Evolutionary conservation across 2,888 invertebrate genomes (phyloP).

Genomic region (Anarsia innoxiella): DNA sequence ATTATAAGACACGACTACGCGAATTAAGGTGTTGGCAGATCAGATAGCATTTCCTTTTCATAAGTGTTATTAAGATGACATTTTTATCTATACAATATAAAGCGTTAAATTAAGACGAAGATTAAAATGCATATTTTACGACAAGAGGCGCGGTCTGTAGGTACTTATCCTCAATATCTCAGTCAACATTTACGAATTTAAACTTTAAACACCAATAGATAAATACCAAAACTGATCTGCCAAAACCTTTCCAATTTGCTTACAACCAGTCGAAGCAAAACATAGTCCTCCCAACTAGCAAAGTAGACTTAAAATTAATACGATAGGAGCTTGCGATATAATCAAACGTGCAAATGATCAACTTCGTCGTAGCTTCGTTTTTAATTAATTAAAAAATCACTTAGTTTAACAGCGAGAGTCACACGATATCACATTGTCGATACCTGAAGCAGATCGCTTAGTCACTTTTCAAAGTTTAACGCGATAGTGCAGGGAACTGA

Average conservation of each 20-base stretch:
- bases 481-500: slow-evolving; percentile 1
- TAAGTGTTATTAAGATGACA: too few relatives aligned
- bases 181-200: too few relatives aligned
- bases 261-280: slow-evolving; percentile 8
- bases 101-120: too few relatives aligned
- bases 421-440: slow-evolving; percentile 47
- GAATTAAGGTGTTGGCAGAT: slow-evolving; percentile 27
- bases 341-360: slow-evolving; percentile 65
- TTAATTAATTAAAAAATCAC: slow-evolving; percentile 49
- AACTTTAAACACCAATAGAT: slow-evolving; percentile 17
- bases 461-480: slow-evolving; percentile 33
- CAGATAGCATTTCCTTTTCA: too few relatives aligned
- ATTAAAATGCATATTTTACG: too few relatives aligned
- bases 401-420: slow-evolving; percentile 36
- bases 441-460: slow-evolving; percentile 33
- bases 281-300: slow-evolving; percentile 28
- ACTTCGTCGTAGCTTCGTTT: slow-evolving; percentile 43
- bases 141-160: too few relatives aligned
- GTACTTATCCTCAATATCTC: too few relatives aligned
- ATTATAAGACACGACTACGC: slow-evolving; percentile 40
- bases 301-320: slow-evolving; percentile 42
- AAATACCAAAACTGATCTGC: slow-evolving; percentile 9
- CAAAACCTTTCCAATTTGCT: slow-evolving; percentile 10
- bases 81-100: too few relatives aligned
- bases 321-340: slow-evolving; percentile 49